Base-by-base conservation (phyloP, 2,888 invertebrate species). In the Lasiommata megera region DNA sequence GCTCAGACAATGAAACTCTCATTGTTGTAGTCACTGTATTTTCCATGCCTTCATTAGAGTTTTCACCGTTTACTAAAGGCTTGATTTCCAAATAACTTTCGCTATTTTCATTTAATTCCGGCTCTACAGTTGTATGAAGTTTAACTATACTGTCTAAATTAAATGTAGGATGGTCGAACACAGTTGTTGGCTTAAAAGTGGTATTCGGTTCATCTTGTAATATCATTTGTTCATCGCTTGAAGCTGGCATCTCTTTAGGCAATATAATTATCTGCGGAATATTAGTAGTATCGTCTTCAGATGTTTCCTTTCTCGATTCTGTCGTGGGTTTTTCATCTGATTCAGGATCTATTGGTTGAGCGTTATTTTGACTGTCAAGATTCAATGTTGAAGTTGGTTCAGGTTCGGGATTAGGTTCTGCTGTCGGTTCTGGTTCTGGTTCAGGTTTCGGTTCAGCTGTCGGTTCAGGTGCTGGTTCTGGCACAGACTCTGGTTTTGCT, bases 1-100 rank as follows among this genome's bases (percentile, higher is more conserved):
- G 71, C 60, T 80, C 79, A 1, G 76, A 75, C 61, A 76, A 66
- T 0, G 76, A 76, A 34, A 74, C 67, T 65, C 67, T 75, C n/a
- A 60, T 53, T 23, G 80, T 80, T 6, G 77, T 76, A 0, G 63
- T 70, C 61, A 76, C 72, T 6, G 60, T 53, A 31, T 43, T 40
- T 28, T 56, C 59, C 46, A 61, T 58, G 12, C 61, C 58, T 47
- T 57, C 47, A 41, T 50, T 46, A 28, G 56, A 51, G 50, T 43
- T 51, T 37, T 51, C 40, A n/a, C 29, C 61, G 48, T 53, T 38
- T 38, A 56, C 55, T 17, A 31, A 41, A 3, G 37, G 41, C 12
- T 31, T 41, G 17, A 37, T 40, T 41, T 18, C 31, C 11, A 52
- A 29, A 31, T 40, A 16, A 41, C 37, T 29, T 16, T 52, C 31